Conservation (phyloP, 2,888 invertebrate species). For the Drosophila prolongata region DNA sequence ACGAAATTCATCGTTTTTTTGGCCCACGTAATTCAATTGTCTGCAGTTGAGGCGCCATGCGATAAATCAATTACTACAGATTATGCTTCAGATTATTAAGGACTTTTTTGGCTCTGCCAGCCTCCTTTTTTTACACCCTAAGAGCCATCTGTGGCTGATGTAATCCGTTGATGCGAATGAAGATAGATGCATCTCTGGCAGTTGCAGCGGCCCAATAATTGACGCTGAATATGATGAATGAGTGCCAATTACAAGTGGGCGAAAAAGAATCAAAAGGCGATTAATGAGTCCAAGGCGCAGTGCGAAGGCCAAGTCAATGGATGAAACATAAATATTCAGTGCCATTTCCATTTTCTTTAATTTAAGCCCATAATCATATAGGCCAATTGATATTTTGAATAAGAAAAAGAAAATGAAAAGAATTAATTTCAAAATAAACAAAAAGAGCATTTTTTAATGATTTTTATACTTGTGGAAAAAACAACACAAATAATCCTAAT, state of each 20-base stretch:
- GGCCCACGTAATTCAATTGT: constrained; percentile 57
- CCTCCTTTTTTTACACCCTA: constrained; percentile 1
- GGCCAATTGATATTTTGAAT: background rate
- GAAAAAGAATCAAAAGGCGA: constrained; percentile 39
- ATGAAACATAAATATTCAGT: background rate
- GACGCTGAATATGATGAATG: constrained; percentile 70
- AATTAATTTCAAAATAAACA: too few relatives aligned
- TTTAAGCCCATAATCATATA: background rate
- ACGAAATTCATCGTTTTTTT: constrained; percentile 29
- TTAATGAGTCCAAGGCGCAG: constrained; percentile 29
- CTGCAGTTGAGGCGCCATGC: constrained; percentile 53
- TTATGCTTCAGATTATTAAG: constrained; percentile 62
- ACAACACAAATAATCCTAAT: too few relatives aligned
- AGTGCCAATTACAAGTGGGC: constrained; percentile 61
- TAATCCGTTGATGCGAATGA: constrained; percentile 50
- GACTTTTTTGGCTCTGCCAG: constrained; percentile 25
- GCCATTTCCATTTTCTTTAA: constrained; percentile 2
- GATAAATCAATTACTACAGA: constrained; percentile 74
- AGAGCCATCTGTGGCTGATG: constrained; percentile 33
- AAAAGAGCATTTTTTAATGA: too few relatives aligned
- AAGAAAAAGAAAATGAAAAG: too few relatives aligned
- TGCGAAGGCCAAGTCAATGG: background rate
- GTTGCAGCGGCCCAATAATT: constrained; percentile 50
- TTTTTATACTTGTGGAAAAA: too few relatives aligned
- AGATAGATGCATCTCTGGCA: constrained; percentile 47